These are phyloP conservation scores for Cancer borealis DNA, from an alignment of 2,888 invertebrate genomes.

Conservation along the genomic window DNA sequence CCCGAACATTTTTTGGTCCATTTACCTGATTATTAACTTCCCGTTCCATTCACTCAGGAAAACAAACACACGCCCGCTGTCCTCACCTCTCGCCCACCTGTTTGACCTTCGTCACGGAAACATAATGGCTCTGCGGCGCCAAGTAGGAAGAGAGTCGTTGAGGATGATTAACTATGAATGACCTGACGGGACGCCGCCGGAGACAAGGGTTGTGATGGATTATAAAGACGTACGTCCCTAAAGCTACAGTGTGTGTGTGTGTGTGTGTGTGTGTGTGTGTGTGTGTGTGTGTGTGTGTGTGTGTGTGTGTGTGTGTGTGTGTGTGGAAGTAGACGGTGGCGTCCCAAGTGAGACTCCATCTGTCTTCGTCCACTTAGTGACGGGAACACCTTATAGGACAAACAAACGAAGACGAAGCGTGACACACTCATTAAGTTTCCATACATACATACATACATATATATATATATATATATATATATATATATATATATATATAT, in stretches of 20 bases:
- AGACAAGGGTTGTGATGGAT: conserved; percentile 4
- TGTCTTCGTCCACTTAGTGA: neutral
- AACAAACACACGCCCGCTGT: neutral
- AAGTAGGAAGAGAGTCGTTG: conserved; percentile 16
- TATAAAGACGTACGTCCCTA: neutral
- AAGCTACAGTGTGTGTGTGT: neutral
- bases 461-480: too few species aligned
- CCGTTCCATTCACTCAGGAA: neutral
- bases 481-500: neutral
- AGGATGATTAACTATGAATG: conserved; percentile 17
- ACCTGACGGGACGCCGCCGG: neutral
- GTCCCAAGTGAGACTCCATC: neutral
- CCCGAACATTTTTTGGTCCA: neutral
- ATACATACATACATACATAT: neutral
- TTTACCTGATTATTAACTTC: neutral
- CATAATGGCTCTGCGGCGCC: neutral
- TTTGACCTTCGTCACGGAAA: neutral
- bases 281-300: neutral
- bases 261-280: neutral
- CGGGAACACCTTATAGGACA: neutral
- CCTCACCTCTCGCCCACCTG: neutral
- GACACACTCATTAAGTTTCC: neutral
- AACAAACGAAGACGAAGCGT: neutral
- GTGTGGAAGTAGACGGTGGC: neutral
- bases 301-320: neutral